phyloP scores from a whole-genome alignment of 2,888 invertebrate species.

The Patella ulyssiponensis region DNA sequence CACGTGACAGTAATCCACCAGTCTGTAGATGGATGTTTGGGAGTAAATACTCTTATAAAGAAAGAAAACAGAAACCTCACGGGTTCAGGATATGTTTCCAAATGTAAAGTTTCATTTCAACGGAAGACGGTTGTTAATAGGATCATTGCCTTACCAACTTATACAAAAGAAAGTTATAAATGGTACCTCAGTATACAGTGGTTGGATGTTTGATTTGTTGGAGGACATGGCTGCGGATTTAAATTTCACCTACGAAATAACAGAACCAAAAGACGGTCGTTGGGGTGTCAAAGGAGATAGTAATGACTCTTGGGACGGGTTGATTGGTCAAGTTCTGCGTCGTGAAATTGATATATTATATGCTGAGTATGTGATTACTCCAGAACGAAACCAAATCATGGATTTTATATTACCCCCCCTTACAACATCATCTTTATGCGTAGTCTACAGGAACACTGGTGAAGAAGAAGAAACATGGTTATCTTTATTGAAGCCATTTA shows the following conservation, averaged over 20 bases:
- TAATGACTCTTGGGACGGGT: neutral
- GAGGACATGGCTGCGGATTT: constrained; percentile 1
- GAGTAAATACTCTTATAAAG: neutral
- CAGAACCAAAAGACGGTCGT: constrained; percentile 10
- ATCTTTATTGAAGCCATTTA: neutral
- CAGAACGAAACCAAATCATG: constrained; percentile 11
- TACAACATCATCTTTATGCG: neutral
- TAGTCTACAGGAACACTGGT: constrained; percentile 12
- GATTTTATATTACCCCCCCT: constrained; percentile 19
- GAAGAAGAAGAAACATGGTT: neutral
- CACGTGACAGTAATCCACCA: neutral
- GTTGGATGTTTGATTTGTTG: constrained; percentile 6
- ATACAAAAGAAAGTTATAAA: neutral
- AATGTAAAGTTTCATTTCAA: constrained; percentile 19
- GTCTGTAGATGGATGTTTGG: neutral
- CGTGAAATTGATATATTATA: constrained; percentile 13
- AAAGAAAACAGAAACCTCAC: neutral
- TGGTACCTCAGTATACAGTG: constrained; percentile 10
- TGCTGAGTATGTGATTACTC: constrained; percentile 9
- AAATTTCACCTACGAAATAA: constrained; percentile 19
- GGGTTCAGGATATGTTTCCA: neutral
- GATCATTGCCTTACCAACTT: constrained; percentile 4
- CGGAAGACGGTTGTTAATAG: neutral
- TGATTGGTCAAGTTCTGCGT: neutral
- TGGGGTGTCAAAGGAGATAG: neutral